Evolutionary conservation across 2,113 vertebrate genomes (phyloP).

Genomic region (Tenebrosternarchus preto): DNA sequence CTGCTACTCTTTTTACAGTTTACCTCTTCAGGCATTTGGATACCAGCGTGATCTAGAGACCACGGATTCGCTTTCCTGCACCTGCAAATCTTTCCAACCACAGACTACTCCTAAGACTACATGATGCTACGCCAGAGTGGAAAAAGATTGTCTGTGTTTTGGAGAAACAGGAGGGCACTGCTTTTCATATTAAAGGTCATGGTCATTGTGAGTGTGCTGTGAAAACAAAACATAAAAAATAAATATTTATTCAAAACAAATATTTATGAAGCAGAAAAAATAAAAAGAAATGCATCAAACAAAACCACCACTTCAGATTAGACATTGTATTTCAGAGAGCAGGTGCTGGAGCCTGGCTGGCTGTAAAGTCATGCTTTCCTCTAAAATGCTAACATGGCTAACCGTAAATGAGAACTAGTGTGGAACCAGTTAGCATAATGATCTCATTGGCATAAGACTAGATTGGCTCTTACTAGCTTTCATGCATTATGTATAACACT

Average conservation of each 20-base stretch:
- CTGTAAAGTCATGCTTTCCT: not conserved
- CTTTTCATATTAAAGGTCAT: not conserved
- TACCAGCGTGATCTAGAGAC: not conserved
- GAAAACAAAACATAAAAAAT: conserved; percentile 4
- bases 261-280: not conserved
- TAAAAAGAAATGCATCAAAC: not conserved
- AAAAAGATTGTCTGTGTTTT: not conserved
- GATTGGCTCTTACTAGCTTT: not conserved
- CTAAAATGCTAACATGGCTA: not conserved
- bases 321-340: not conserved
- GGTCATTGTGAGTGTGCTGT: not conserved
- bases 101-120: not conserved
- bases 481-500: conserved; percentile 14
- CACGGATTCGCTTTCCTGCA: not conserved
- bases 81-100: not conserved
- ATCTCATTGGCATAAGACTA: not conserved
- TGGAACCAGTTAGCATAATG: not conserved
- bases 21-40: not conserved
- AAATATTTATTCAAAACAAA: conserved; percentile 19
- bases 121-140: not conserved
- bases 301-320: not conserved
- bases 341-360: conserved; percentile 8
- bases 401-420: not conserved
- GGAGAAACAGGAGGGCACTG: not conserved
- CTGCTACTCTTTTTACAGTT: not conserved